These are phyloP conservation scores for Rhagonycha lutea DNA, from an alignment of 2,888 invertebrate genomes.

Conservation along the genomic window DNA sequence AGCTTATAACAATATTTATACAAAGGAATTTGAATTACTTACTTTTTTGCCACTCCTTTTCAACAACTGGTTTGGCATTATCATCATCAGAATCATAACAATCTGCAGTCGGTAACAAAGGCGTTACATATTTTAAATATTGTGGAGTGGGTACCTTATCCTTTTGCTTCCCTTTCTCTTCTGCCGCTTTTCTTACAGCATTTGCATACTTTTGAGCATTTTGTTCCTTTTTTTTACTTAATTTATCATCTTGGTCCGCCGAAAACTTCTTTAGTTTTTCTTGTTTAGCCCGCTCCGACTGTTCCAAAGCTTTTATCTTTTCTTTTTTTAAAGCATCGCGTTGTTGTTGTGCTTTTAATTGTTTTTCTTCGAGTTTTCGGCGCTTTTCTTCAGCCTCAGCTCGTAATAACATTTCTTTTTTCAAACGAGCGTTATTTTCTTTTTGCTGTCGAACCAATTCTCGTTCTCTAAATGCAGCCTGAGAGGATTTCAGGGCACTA, in stretches of 20 bases:
- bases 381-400: conserved; percentile 63
- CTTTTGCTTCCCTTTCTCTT: conserved; percentile 46
- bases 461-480: conserved; percentile 42
- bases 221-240: conserved; percentile 55
- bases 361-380: conserved; percentile 54
- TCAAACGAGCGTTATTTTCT: conserved; percentile 57
- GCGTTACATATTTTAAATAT: conserved; percentile 43
- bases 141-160: conserved; percentile 39
- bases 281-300: conserved; percentile 56
- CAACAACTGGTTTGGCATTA: conserved; percentile 45
- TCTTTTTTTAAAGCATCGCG: conserved; percentile 59
- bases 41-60: conserved; percentile 57
- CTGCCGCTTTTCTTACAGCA: conserved; percentile 56
- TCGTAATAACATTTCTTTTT: conserved; percentile 64
- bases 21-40: conserved; percentile 34
- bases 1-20: not conserved
- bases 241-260: conserved; percentile 52
- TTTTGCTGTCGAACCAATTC: conserved; percentile 39
- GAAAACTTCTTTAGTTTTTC: conserved; percentile 44
- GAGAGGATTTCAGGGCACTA: conserved; percentile 42
- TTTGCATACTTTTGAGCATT: conserved; percentile 56
- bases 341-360: conserved; percentile 54
- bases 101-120: conserved; percentile 59
- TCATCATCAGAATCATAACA: conserved; percentile 61
- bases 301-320: conserved; percentile 55